Percentiles rank a stretch among this genome's conserved stretches.
phyloP scores from a whole-genome alignment of 2,797 vertebrate species.

The Scleropages formosus region DNA sequence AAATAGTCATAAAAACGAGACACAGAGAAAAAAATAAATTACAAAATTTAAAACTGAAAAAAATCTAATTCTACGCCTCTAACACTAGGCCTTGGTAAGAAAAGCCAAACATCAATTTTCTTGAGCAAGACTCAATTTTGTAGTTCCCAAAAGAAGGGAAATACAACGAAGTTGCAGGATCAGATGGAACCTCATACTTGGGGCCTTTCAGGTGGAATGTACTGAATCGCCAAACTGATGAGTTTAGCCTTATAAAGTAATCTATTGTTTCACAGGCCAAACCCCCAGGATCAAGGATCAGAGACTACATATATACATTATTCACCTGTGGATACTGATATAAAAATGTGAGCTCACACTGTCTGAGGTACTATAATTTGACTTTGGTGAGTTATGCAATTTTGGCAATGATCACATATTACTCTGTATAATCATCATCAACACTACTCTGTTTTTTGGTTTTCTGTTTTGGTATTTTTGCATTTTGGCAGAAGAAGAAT shows the following conservation, averaged over 20 bases:
- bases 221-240: neutral
- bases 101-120: neutral
- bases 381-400: constrained; percentile 61
- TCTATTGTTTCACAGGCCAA: neutral
- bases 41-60: neutral
- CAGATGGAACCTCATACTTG: constrained; percentile 7
- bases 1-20: neutral
- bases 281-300: neutral
- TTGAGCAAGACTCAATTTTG: neutral
- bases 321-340: constrained; percentile 22
- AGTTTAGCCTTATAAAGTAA: constrained; percentile 18
- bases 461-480: constrained; percentile 50
- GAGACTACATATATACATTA: constrained; percentile 21
- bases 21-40: neutral
- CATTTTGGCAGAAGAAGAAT: constrained; percentile 62
- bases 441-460: constrained; percentile 56
- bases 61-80: neutral
- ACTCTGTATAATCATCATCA: constrained; percentile 59
- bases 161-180: neutral
- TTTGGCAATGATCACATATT: constrained; percentile 57
- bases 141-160: neutral
- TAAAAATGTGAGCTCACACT: constrained; percentile 47
- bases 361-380: constrained; percentile 64
- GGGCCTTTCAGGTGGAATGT: constrained; percentile 5
- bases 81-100: constrained; percentile 5